Percentiles rank a stretch among this genome's conserved stretches.
Conservation (phyloP, 35 echinoderm and acorn worm genomes). For the Diadema setosum region DNA sequence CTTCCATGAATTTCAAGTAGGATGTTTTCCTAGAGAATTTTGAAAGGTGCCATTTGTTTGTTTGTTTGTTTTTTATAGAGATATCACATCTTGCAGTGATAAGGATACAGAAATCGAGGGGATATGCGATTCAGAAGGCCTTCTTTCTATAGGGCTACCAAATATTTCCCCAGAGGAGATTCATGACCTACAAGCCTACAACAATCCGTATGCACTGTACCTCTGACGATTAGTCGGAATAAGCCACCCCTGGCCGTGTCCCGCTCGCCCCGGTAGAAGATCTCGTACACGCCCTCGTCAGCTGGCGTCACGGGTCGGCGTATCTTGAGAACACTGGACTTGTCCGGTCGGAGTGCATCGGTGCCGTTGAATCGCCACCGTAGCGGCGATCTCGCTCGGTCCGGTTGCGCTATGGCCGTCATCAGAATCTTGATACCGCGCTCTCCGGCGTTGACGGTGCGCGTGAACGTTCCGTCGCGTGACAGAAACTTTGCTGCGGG, state of each 20-base stretch:
- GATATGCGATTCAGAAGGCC: too few species aligned
- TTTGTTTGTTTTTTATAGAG: too few species aligned
- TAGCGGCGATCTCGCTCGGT: not conserved
- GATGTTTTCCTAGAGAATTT: too few species aligned
- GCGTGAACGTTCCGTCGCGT: not conserved
- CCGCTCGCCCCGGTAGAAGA: not conserved
- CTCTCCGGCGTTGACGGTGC: not conserved
- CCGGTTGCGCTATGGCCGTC: not conserved
- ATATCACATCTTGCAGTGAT: too few species aligned
- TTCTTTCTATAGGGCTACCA: too few species aligned
- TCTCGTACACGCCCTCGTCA: not conserved
- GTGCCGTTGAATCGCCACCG: conserved; percentile 7
- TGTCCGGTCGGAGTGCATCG: not conserved
- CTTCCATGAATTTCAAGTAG: too few species aligned
- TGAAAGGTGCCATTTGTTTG: too few species aligned
- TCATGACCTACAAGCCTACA: too few species aligned
- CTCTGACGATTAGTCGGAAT: not conserved
- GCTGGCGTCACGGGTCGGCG: not conserved
- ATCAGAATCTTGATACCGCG: not conserved
- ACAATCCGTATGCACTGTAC: too few species aligned
- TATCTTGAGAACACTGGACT: not conserved
- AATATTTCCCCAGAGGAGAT: too few species aligned
- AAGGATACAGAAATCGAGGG: too few species aligned
- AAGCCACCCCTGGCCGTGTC: not conserved
- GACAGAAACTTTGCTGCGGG: not conserved